Evolutionary conservation across 2,888 invertebrate species (phyloP).

Genomic region (Sipha maydis): DNA sequence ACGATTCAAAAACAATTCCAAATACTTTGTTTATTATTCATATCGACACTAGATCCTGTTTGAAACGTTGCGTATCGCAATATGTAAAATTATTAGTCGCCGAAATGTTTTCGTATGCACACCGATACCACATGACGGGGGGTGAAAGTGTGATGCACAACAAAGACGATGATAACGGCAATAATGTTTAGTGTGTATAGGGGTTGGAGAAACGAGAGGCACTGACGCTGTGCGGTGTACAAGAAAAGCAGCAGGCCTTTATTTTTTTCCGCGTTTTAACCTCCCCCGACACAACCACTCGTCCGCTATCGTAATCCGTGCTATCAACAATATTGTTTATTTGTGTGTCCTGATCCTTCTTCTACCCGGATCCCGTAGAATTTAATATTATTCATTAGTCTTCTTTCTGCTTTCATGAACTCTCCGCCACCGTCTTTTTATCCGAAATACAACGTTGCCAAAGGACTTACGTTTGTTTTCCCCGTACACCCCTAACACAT

Average conservation of each 20-base stretch:
- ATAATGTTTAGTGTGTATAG: too few relatives aligned
- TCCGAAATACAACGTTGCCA: constrained; percentile 41
- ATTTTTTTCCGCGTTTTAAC: constrained; percentile 10
- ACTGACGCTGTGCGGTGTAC: not conserved
- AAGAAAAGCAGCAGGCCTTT: not conserved
- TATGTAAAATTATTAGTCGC: too few relatives aligned
- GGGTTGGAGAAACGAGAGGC: not conserved
- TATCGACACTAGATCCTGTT: too few relatives aligned
- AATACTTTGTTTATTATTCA: too few relatives aligned
- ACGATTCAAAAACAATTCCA: too few relatives aligned
- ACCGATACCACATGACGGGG: not conserved
- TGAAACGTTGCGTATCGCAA: too few relatives aligned
- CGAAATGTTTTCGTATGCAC: too few relatives aligned
- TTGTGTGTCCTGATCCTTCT: constrained; percentile 35
- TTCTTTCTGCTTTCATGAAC: constrained; percentile 35
- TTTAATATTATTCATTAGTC: constrained; percentile 58
- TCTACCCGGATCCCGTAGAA: constrained; percentile 16
- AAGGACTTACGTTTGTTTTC: constrained; percentile 53
- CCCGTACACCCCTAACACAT: not conserved
- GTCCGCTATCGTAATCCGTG: constrained; percentile 12
- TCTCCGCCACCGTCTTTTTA: constrained; percentile 25
- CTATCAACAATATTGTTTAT: constrained; percentile 56
- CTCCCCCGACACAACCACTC: not conserved
- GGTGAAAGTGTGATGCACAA: not conserved
- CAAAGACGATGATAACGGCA: not conserved